phyloP scores from a whole-genome alignment of 1,140 invertebrate species.

The Pseudomyrmex pallidus region DNA sequence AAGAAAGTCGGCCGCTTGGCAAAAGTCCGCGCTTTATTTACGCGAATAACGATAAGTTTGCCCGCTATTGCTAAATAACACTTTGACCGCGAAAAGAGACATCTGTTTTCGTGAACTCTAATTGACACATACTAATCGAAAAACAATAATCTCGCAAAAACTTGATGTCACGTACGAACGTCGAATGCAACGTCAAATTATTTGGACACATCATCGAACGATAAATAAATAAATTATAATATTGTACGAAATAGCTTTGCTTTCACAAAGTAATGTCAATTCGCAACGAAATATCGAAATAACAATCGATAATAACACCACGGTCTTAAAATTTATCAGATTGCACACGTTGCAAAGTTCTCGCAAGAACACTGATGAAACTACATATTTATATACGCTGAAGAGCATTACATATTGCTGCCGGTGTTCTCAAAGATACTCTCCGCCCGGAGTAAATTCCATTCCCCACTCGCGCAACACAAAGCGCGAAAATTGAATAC shows the following conservation, averaged over 20 bases:
- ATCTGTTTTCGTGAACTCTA: not conserved
- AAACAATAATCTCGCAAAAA: not conserved
- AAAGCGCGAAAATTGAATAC: conserved; percentile 18
- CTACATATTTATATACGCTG: not conserved
- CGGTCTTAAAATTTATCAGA: not conserved
- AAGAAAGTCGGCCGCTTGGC: not conserved
- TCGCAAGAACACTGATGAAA: not conserved
- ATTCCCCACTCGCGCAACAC: not conserved
- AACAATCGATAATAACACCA: not conserved
- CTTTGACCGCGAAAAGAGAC: not conserved
- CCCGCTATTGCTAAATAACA: not conserved
- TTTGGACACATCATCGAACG: too few relatives aligned
- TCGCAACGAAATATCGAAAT: not conserved
- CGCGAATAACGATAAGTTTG: not conserved
- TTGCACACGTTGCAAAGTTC: not conserved
- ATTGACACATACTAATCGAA: not conserved
- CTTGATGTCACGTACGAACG: not conserved
- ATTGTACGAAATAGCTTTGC: too few relatives aligned
- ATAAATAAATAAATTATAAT: too few relatives aligned
- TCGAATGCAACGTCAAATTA: too few relatives aligned
- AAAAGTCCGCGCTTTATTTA: conserved; percentile 36
- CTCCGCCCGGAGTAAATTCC: conserved; percentile 7
- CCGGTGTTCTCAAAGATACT: not conserved
- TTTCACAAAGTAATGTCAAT: not conserved
- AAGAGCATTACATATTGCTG: conserved; percentile 5